Base-by-base conservation (phyloP, 2,113 vertebrate species). In the Piaya cayana region DNA sequence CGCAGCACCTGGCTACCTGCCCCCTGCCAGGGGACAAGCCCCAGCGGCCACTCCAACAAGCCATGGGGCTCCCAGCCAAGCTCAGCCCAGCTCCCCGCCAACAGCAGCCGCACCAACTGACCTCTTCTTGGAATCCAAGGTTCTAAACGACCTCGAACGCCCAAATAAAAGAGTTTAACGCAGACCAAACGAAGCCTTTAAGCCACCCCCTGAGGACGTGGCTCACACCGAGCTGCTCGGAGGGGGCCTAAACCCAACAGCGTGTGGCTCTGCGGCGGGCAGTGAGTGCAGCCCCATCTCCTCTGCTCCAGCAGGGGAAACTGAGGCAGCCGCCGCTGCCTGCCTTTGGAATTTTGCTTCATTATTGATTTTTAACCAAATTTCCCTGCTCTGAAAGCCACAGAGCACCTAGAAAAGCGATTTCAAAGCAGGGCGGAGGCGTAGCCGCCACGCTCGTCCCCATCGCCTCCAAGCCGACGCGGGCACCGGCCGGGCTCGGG, bases 81-180 rank as follows among this genome's bases (percentile, higher is more conserved):
- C 63, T 49, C 13, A 55, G 68, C 76, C 60, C 59, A 59, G 68
- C 49, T 53, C 55, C 50, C 68, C 47, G 60, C 47, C 75, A 64
- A 9, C 53, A 76, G 81, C 86, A 87, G 12, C 81, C 72, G 55
- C 70, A 82, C 65, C 92, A 5, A 82, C 65, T 91, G 5, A 45
- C 39, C 83, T 39, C 22, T 71, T 96, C 39, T 76, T 10, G 0
- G 85, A 90, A 76, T 8, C 63, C n/a, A 29, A 80, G 93, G 85
- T 63, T 90, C 43, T 59, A 72, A 89, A 75, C 74, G 42, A 77
- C 71, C 67, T 65, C 34, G 82, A 69, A 68, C 58, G 62, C 84
- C 74, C 70, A 55, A 91, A 93, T 93, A 95, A 95, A 95, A 71
- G 79, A 55, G 71, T 60, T 71, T 15, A 77, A 67, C 23, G 82